A percentile compares a stretch with the other conserved stretches of the same genome.
Evolutionary conservation across 1,140 invertebrate species (phyloP).

Genomic region (Heterodera carotae): DNA sequence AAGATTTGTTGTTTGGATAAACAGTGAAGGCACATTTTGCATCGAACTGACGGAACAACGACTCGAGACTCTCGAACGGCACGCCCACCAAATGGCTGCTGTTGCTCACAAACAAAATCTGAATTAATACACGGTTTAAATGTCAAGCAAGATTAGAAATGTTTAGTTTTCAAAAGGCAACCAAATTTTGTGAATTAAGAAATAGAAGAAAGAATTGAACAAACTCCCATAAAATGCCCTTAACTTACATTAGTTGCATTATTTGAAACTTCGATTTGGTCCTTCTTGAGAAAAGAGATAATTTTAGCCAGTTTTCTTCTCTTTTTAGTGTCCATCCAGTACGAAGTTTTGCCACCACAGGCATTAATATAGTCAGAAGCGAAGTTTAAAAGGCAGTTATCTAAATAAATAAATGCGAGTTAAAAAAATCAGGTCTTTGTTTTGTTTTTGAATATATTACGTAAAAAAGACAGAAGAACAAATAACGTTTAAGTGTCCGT

Average conservation of each 20-base stretch:
- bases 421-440: too few species aligned
- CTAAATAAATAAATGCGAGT: too few species aligned
- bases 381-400: too few species aligned
- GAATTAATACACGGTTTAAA: background rate
- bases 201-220: too few species aligned
- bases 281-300: background rate
- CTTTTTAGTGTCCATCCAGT: constrained; percentile 1
- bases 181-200: too few species aligned
- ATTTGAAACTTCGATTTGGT: background rate
- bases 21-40: constrained; percentile 27
- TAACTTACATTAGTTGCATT: constrained; percentile 19
- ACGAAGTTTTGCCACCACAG: too few species aligned
- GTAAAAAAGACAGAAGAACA: too few species aligned
- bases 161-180: too few species aligned
- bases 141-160: background rate
- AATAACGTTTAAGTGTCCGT: too few species aligned
- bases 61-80: constrained; percentile 29
- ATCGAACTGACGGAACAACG: constrained; percentile 26
- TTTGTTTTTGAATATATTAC: too few species aligned
- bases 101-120: constrained; percentile 29
- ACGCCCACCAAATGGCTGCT: constrained; percentile 33
- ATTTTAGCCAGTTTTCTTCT: background rate
- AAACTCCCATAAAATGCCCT: too few species aligned
- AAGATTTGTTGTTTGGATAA: constrained; percentile 31
- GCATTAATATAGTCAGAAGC: too few species aligned